Evolutionary conservation across 1,140 invertebrate species (phyloP), one percentile per base, ranked within the genome.

Genomic region (Antheraea mylitta): DNA sequence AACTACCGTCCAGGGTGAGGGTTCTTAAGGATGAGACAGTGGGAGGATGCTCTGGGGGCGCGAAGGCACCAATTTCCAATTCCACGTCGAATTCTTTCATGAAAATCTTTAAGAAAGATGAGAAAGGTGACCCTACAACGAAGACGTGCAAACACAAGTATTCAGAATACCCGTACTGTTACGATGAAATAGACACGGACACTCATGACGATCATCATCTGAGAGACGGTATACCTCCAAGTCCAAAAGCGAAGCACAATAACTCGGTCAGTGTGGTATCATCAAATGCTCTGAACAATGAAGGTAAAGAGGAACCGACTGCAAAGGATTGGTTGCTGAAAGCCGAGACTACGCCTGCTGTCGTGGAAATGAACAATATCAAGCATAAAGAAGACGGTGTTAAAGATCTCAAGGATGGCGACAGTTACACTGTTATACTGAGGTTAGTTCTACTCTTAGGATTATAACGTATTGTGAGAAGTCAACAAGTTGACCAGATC

Each of bases 121-220:
- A 93, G 7, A 86, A 92, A 45, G 76, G 85, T 42, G 95, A 96
- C 75, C 84, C 88, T 0, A 89, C 83, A 18, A 91, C 89, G 75
- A 97, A 96, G 78, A 94, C 96, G 45, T 97, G 96, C 77, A 97
- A 97, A 88, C 96, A 97, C 75, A 97, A 96, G 79, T 97, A 97
- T 83, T 96, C 96, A 18, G 96, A 96, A 18, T 97, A 96, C 90
- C 96, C 96, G 3, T 97, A 97, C 87, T 97, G 96, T 82, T 97
- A 97, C 78, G 96, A 96, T 75, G 96, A 96, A 87, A 96, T 96
- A 7, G 94, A 95, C 2, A 94, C 94, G 18, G 95, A 96, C 69
- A 94, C 93, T 66, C 94, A 95, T 82, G 94, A 94, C 67, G 93
- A 94, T 70, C 92, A 93, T 65, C 93, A 94, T 80, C 71, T 92